Percentiles rank a stretch among this genome's conserved stretches.
Conservation (phyloP, 2,888 invertebrate genomes). For the Hylaea fasciaria region DNA sequence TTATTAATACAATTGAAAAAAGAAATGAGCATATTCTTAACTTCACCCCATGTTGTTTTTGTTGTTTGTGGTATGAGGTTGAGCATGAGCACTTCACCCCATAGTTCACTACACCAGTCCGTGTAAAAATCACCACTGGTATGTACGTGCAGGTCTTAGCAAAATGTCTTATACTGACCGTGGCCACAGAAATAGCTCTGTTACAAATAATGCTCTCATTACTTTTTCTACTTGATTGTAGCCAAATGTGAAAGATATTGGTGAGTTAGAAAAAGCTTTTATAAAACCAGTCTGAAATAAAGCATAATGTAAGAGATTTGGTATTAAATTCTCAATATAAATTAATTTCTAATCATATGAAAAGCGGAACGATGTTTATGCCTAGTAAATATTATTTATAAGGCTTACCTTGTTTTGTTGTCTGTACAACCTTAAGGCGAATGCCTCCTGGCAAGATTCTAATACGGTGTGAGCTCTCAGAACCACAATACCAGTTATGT, state of each 20-base stretch:
- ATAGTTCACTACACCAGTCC: too few species aligned
- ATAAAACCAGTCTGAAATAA: slow-evolving; percentile 93
- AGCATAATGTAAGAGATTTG: neutral
- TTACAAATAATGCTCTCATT: slow-evolving; percentile 97
- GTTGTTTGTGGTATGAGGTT: too few species aligned
- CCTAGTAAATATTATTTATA: too few species aligned
- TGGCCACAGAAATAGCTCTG: slow-evolving; percentile 96
- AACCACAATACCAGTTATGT: slow-evolving; percentile 96
- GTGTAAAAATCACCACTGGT: too few species aligned
- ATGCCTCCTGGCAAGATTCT: slow-evolving; percentile 97
- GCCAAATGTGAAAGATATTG: slow-evolving; percentile 95
- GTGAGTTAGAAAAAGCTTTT: slow-evolving; percentile 96
- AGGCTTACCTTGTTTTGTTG: slow-evolving; percentile 91
- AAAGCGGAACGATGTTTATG: too few species aligned
- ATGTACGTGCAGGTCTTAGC: too few species aligned
- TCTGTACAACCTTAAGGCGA: slow-evolving; percentile 95
- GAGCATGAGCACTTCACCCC: too few species aligned
- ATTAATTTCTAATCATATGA: too few species aligned
- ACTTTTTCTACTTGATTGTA: slow-evolving; percentile 96
- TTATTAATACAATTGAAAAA: too few species aligned
- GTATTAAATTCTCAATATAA: neutral
- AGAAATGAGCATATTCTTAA: too few species aligned
- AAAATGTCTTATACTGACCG: slow-evolving; percentile 71
- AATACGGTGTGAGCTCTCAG: slow-evolving; percentile 94
- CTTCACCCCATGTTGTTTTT: too few species aligned